Percentiles rank a stretch among this genome's conserved stretches.
phyloP scores from a whole-genome alignment of 1,140 invertebrate genomes.

The Monomorium pharaonis region DNA sequence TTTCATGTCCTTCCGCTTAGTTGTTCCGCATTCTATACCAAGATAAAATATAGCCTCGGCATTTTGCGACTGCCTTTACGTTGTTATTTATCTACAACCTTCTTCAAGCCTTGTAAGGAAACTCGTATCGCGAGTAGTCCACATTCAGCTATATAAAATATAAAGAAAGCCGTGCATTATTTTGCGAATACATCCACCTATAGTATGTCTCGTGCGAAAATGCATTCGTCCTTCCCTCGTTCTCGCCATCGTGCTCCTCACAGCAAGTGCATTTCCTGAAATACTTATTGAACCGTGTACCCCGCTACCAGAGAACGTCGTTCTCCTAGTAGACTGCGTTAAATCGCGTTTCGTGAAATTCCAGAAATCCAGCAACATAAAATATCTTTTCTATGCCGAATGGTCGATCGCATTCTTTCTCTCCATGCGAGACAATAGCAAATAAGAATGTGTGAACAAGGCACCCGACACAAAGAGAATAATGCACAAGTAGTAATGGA shows the following conservation, averaged over 20 bases:
- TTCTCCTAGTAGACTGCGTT: neutral
- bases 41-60: constrained; percentile 12
- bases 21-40: constrained; percentile 44
- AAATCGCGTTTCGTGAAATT: constrained; percentile 38
- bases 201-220: neutral
- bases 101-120: neutral
- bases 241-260: neutral
- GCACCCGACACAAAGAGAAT: constrained; percentile 14
- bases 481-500: constrained; percentile 41
- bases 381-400: neutral
- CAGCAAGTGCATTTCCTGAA: constrained; percentile 29
- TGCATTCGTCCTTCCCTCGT: neutral
- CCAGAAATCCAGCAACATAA: neutral
- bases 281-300: constrained; percentile 61
- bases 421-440: neutral
- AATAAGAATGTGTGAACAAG: constrained; percentile 27
- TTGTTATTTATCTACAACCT: constrained; percentile 44
- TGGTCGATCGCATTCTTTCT: neutral
- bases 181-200: constrained; percentile 55
- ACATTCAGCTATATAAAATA: constrained; percentile 65
- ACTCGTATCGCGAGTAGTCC: neutral
- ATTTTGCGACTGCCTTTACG: constrained; percentile 27
- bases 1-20: constrained; percentile 21
- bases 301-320: neutral
- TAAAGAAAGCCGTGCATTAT: constrained; percentile 72